Conservation (phyloP, 2,888 invertebrate genomes). For the Aspidiotus destructor region DNA sequence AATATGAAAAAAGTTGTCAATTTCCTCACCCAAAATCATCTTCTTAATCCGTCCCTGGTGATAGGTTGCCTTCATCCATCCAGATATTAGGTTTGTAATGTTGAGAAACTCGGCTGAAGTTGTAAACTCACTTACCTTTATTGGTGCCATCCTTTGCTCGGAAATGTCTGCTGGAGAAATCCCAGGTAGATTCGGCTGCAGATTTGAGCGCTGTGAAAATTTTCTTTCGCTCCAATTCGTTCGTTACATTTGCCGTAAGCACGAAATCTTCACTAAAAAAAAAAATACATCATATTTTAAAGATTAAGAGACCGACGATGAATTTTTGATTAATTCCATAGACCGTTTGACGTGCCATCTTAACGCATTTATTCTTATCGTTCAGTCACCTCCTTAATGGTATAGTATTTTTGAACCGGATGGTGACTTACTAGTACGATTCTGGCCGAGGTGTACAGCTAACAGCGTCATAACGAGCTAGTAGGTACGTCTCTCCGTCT, state of each 20-base stretch:
- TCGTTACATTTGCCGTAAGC: slow-evolving; percentile 44
- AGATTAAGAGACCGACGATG: too few relatives aligned
- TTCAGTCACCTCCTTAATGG: too few relatives aligned
- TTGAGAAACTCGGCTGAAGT: too few relatives aligned
- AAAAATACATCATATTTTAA: background rate
- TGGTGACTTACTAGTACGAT: slow-evolving; percentile 47
- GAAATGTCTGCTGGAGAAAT: slow-evolving; percentile 71
- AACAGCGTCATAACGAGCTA: slow-evolving; percentile 52
- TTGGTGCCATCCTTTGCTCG: background rate
- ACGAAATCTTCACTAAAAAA: slow-evolving; percentile 50
- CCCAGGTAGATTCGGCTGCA: slow-evolving; percentile 80
- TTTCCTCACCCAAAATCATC: too few relatives aligned
- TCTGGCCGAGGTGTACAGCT: slow-evolving; percentile 61
- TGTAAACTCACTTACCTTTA: too few relatives aligned
- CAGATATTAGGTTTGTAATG: too few relatives aligned
- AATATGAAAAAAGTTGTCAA: too few relatives aligned
- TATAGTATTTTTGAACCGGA: background rate
- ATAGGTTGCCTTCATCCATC: too few relatives aligned
- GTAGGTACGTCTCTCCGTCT: slow-evolving; percentile 46
- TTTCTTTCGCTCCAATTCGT: slow-evolving; percentile 47
- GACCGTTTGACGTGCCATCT: too few relatives aligned
- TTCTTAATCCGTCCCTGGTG: too few relatives aligned
- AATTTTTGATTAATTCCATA: too few relatives aligned
- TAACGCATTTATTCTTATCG: too few relatives aligned
- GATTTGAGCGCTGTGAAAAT: slow-evolving; percentile 62